A percentile compares a stretch with the other conserved stretches of the same genome.
Conservation (phyloP, 2,113 vertebrate species). For the Cygnus buccinator region DNA sequence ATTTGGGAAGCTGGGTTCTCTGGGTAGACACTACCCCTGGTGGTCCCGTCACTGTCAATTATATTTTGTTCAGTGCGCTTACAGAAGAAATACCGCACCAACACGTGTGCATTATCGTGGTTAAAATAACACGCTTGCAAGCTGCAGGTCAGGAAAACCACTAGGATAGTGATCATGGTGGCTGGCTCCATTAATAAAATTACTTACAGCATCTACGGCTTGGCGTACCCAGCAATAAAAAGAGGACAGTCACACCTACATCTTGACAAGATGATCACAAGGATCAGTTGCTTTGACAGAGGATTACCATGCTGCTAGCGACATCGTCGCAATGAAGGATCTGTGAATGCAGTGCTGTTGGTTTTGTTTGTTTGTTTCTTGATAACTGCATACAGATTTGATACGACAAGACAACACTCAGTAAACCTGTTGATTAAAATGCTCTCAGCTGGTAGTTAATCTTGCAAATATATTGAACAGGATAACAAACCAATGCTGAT, state of each 20-base stretch:
- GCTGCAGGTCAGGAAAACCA: not conserved
- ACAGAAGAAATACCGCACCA: not conserved
- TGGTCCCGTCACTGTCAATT: not conserved
- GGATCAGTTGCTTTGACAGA: not conserved
- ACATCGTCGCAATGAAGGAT: not conserved
- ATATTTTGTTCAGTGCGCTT: not conserved
- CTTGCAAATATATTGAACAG: not conserved
- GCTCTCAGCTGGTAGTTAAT: not conserved
- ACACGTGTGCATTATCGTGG: accelerated
- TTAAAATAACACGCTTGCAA: not conserved
- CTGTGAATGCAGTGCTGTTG: not conserved
- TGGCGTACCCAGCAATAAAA: not conserved
- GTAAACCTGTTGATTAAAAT: not conserved
- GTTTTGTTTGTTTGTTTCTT: not conserved
- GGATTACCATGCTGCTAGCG: not conserved
- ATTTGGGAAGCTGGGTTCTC: not conserved
- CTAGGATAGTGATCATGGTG: accelerated
- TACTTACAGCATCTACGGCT: accelerated
- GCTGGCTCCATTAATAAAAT: not conserved
- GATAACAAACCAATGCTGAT: not conserved
- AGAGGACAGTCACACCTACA: accelerated
- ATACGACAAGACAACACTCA: not conserved
- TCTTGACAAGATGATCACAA: not conserved
- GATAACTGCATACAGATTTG: not conserved
- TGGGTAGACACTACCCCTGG: not conserved